These are phyloP conservation scores for Drosophila ercepeae DNA, from an alignment of 1,140 invertebrate species.

Conservation along the genomic window DNA sequence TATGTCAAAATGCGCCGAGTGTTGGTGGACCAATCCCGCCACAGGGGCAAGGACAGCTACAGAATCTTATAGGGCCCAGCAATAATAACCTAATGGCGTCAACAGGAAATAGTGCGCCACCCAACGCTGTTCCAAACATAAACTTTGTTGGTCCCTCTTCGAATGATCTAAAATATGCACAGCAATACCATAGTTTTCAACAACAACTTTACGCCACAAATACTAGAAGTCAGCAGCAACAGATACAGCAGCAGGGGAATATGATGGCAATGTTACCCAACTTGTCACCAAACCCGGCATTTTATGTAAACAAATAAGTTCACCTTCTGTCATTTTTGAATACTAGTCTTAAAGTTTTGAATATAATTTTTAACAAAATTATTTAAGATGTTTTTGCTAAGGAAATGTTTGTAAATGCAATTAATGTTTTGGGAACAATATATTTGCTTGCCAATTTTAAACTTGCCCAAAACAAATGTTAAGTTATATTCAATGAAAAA, in stretches of 20 bases:
- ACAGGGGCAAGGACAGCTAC: slow-evolving; percentile 86
- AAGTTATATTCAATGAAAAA: neutral
- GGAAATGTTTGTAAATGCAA: slow-evolving; percentile 9
- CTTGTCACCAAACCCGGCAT: slow-evolving; percentile 67
- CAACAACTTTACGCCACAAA: slow-evolving; percentile 96
- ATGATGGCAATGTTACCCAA: slow-evolving; percentile 78
- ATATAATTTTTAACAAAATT: neutral
- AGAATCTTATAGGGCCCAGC: slow-evolving; percentile 54
- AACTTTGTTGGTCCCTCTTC: slow-evolving; percentile 92
- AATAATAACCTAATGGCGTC: slow-evolving; percentile 85
- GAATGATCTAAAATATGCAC: slow-evolving; percentile 95
- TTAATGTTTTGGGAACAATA: neutral
- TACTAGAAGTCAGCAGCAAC: slow-evolving; percentile 87
- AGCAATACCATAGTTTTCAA: slow-evolving; percentile 97
- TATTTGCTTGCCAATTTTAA: slow-evolving; percentile 1
- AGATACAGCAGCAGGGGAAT: slow-evolving; percentile 51
- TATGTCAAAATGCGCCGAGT: slow-evolving; percentile 60
- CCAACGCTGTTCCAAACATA: slow-evolving; percentile 82
- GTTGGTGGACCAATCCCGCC: slow-evolving; percentile 84
- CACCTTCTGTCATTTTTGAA: slow-evolving; percentile 2
- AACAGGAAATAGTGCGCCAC: slow-evolving; percentile 52
- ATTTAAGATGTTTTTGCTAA: neutral
- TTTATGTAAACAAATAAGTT: slow-evolving; percentile 73
- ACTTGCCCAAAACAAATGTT: neutral
- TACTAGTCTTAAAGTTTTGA: slow-evolving; percentile 31